A percentile compares a stretch with the other conserved stretches of the same genome.
phyloP scores from a whole-genome alignment of 2,113 vertebrate genomes.

The Elephas maximus region DNA sequence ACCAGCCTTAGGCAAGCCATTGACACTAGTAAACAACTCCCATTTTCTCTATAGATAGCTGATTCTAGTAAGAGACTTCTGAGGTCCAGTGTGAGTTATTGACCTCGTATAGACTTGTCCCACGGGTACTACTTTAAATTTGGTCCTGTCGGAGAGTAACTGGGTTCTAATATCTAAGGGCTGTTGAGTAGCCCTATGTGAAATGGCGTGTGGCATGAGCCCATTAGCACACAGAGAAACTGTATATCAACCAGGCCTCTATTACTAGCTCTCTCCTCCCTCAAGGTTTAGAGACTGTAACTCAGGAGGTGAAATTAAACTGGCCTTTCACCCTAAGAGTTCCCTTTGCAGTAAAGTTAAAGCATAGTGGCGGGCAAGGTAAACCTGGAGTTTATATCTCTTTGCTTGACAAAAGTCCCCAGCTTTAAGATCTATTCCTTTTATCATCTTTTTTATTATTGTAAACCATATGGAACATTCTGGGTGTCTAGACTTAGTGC shows the following conservation, averaged over 20 bases:
- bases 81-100: slow-evolving; percentile 57
- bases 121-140: slow-evolving; percentile 33
- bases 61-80: background rate
- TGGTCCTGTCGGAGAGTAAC: slow-evolving; percentile 3
- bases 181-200: background rate
- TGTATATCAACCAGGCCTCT: background rate
- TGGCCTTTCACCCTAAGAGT: background rate
- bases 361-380: background rate
- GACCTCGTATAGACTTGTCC: slow-evolving; percentile 1
- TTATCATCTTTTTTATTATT: slow-evolving; percentile 5
- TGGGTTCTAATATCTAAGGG: background rate
- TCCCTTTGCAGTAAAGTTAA: slow-evolving; percentile 29
- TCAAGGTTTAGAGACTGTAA: slow-evolving; percentile 10
- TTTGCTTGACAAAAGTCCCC: background rate
- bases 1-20: background rate
- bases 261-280: background rate
- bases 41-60: background rate
- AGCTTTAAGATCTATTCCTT: background rate
- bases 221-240: background rate
- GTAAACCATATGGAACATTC: background rate
- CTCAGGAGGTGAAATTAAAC: slow-evolving; percentile 20
- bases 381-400: background rate
- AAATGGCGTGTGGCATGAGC: background rate
- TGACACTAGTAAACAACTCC: background rate
- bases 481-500: background rate